Conservation (phyloP, 2,888 invertebrate species). For the Aricia artaxerxes region DNA sequence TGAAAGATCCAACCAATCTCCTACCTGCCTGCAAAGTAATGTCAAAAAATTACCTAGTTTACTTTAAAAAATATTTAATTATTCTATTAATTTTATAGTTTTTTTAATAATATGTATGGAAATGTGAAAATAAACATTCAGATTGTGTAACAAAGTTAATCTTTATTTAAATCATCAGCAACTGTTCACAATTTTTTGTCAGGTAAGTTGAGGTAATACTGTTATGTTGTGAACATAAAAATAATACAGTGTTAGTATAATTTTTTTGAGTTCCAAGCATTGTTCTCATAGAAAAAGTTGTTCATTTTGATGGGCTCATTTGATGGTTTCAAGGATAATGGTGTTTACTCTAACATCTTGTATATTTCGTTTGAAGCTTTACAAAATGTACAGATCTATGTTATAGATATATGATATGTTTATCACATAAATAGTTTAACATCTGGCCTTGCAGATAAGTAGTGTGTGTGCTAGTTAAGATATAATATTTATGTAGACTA, state of each 20-base stretch:
- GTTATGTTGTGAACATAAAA: neutral
- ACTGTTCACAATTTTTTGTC: constrained; percentile 17
- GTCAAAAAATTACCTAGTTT: no score
- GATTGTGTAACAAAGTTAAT: constrained; percentile 17
- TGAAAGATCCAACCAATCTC: no score
- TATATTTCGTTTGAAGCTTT: neutral
- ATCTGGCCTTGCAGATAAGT: no score
- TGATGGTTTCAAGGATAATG: no score
- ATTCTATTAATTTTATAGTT: neutral
- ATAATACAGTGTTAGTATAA: neutral
- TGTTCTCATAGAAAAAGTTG: no score
- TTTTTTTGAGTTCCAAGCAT: no score
- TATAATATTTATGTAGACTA: no score
- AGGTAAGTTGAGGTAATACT: constrained; percentile 9
- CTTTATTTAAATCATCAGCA: neutral
- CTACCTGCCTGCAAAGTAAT: no score
- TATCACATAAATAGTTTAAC: neutral
- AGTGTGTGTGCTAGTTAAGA: no score
- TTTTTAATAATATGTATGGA: neutral
- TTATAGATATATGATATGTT: no score
- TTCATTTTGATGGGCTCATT: no score
- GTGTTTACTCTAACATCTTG: no score
- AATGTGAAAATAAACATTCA: neutral
- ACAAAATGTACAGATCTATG: neutral
- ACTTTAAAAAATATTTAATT: neutral